phyloP scores from a whole-genome alignment of 2,888 invertebrate genomes.

The Agriopis aurantiaria region DNA sequence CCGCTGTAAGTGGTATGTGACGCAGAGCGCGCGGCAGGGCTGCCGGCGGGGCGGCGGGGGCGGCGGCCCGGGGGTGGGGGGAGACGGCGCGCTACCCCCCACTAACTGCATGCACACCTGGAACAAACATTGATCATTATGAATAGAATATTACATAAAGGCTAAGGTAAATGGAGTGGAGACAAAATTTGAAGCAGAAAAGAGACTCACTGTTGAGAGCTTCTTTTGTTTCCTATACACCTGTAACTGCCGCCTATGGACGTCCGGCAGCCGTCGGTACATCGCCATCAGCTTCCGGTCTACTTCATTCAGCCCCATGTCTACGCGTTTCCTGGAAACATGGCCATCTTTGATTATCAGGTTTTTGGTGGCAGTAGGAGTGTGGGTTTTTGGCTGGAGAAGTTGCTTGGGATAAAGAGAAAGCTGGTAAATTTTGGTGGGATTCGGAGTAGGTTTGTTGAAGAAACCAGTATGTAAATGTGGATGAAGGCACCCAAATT shows the following conservation, averaged over 20 bases:
- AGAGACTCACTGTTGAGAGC: slow-evolving; percentile 42
- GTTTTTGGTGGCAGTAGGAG: not conserved
- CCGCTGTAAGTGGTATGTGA: slow-evolving; percentile 77
- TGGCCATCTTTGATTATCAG: slow-evolving; percentile 1
- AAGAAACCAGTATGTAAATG: not conserved
- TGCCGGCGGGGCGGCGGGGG: slow-evolving; percentile 63
- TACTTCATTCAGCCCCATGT: slow-evolving; percentile 75
- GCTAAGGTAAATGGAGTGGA: too few relatives aligned
- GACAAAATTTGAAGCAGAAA: not conserved
- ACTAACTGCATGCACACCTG: slow-evolving; percentile 81
- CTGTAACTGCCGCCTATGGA: slow-evolving; percentile 76
- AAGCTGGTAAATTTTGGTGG: not conserved
- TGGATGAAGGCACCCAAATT: too few relatives aligned
- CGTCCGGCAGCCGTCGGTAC: slow-evolving; percentile 79
- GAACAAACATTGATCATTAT: not conserved
- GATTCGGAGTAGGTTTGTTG: not conserved
- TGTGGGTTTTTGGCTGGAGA: not conserved
- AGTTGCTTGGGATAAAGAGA: not conserved
- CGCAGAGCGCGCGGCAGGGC: slow-evolving; percentile 72
- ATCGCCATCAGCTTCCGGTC: slow-evolving; percentile 82
- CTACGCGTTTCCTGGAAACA: slow-evolving; percentile 72
- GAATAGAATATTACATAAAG: too few relatives aligned
- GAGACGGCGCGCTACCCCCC: slow-evolving; percentile 69
- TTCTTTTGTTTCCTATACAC: slow-evolving; percentile 80
- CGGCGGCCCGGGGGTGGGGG: slow-evolving; percentile 69